Percentiles rank a stretch among this genome's conserved stretches.
Evolutionary conservation across 2,797 vertebrate genomes (phyloP).

Genomic region (Alcedo quadribrachys): DNA sequence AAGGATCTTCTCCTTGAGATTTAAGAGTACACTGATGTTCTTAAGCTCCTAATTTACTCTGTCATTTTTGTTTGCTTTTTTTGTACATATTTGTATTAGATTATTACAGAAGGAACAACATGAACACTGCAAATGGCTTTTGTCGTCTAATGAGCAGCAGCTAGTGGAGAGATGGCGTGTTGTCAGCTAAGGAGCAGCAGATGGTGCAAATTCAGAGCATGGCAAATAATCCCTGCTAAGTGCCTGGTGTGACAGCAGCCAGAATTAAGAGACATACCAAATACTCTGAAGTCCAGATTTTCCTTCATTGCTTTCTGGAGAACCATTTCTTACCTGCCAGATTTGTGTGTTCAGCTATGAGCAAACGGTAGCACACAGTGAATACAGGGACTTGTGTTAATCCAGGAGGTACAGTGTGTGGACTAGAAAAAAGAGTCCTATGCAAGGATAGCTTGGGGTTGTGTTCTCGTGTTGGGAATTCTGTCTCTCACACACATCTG

Average conservation of each 20-base stretch:
- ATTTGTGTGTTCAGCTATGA: not conserved
- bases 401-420: not conserved
- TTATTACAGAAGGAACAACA: conserved; percentile 40
- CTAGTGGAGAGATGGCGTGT: conserved; percentile 33
- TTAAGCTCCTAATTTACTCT: conserved; percentile 35
- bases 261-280: conserved; percentile 25
- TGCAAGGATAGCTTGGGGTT: not conserved
- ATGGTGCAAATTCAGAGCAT: conserved; percentile 57
- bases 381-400: not conserved
- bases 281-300: conserved; percentile 7
- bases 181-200: conserved; percentile 64
- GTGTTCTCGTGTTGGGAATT: not conserved
- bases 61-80: conserved; percentile 16
- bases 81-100: not conserved
- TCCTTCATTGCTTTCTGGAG: not conserved
- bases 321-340: not conserved
- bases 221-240: conserved; percentile 19
- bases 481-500: not conserved
- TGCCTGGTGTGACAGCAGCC: conserved; percentile 54
- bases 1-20: not conserved
- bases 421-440: not conserved
- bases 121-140: not conserved
- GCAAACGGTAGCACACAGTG: not conserved
- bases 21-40: not conserved
- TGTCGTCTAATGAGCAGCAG: conserved; percentile 50